phyloP scores from a whole-genome alignment of 2,113 vertebrate genomes.

The Rhynchopsitta pachyrhyncha region DNA sequence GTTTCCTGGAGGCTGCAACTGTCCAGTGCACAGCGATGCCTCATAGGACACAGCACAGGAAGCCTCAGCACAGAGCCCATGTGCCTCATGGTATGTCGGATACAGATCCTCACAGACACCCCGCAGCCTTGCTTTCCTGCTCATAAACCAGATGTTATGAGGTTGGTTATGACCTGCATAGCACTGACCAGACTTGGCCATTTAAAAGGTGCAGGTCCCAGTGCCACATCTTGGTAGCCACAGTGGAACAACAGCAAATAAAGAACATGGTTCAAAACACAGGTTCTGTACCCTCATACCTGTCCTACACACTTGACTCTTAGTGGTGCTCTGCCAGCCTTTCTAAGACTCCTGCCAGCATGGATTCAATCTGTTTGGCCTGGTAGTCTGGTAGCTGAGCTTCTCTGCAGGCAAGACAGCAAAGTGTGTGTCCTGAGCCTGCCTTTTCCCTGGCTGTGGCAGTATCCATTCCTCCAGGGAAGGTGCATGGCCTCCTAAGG shows the following conservation, averaged over 20 bases:
- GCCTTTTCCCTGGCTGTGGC: neutral
- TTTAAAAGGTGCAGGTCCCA: neutral
- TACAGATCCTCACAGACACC: neutral
- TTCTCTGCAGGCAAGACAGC: neutral
- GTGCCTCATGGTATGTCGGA: neutral
- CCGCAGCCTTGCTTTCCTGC: neutral
- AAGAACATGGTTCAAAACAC: neutral
- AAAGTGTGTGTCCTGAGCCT: neutral
- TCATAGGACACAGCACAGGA: neutral
- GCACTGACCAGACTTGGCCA: neutral
- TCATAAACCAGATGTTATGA: neutral
- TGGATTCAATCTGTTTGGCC: neutral
- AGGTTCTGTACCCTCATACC: neutral
- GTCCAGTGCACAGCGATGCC: accelerated
- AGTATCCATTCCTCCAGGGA: neutral
- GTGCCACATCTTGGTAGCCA: neutral
- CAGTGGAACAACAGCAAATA: neutral
- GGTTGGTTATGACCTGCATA: neutral
- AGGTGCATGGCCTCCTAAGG: neutral
- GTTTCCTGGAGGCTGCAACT: neutral
- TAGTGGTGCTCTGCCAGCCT: neutral
- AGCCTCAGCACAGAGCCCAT: neutral
- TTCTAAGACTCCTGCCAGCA: neutral
- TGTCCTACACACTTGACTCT: neutral
- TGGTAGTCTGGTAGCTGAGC: neutral